Percentiles rank a stretch among this genome's conserved stretches.
phyloP scores from a whole-genome alignment of 2,888 invertebrate species.

The Suillia variegata region DNA sequence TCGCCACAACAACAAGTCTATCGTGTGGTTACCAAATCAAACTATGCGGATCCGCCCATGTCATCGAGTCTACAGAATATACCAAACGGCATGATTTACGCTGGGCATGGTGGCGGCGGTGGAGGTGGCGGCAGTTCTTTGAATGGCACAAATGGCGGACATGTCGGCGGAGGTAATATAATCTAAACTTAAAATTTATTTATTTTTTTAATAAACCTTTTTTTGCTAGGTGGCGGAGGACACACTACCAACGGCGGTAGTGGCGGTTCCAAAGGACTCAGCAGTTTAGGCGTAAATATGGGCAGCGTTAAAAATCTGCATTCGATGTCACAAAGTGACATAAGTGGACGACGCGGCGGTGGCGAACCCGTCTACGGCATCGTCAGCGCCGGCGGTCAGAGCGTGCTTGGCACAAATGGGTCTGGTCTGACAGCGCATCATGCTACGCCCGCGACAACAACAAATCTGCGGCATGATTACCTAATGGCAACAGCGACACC shows the following conservation, averaged over 20 bases:
- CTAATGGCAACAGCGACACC: conserved; percentile 52
- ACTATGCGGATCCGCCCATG: conserved; percentile 59
- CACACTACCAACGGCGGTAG: conserved; percentile 17
- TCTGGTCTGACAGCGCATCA: conserved; percentile 51
- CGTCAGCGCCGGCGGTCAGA: conserved; percentile 40
- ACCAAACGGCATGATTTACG: conserved; percentile 60
- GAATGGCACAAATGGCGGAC: conserved; percentile 30
- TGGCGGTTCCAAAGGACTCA: conserved; percentile 30
- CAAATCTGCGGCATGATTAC: conserved; percentile 54
- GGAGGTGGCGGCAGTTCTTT: conserved; percentile 34
- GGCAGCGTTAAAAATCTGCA: conserved; percentile 56
- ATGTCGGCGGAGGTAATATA: too few relatives aligned
- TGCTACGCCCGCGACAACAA: conserved; percentile 52
- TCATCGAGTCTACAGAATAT: conserved; percentile 62
- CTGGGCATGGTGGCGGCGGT: conserved; percentile 38
- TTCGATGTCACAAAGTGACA: conserved; percentile 58
- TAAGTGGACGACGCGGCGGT: conserved; percentile 38
- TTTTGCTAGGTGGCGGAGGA: too few relatives aligned
- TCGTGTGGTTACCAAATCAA: conserved; percentile 57
- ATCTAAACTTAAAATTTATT: too few relatives aligned
- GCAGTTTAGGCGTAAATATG: conserved; percentile 38
- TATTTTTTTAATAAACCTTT: too few relatives aligned
- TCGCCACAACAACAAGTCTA: conserved; percentile 59
- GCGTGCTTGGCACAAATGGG: conserved; percentile 41
- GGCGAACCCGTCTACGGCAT: conserved; percentile 41